Base-by-base conservation (phyloP, 2,888 invertebrate genomes). In the Petrophora chlorosata region DNA sequence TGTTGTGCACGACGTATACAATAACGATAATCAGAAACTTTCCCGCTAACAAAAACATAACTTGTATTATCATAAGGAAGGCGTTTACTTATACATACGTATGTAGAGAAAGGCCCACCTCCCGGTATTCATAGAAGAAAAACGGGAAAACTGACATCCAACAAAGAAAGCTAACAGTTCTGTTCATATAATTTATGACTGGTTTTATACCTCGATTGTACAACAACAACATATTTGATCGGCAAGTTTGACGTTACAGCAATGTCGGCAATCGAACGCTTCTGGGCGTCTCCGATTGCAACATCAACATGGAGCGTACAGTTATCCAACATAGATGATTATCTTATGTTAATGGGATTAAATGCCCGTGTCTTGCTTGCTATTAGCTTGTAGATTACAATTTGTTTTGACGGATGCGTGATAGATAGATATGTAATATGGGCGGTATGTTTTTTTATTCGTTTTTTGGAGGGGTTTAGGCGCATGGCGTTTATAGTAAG, bases 321-420 rank as follows among this genome's bases (percentile, higher is more conserved):
- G 84, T 85, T 84, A 85, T 62, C 67, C 61, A 59, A 65, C 64
- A 61, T 70, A 61, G 79, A 80, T 80, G 65, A 55, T 69, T 77
- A 79, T 77, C 79, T 61, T 70, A 76, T 79, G 77, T 68, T 76
- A 80, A 81, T 82, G 74, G 72, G 65, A 73, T 73, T 75, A 80
- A 80, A 77, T 69, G 70, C 56, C 69, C 58, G 56, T 58, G 51
- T 58, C 59, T 68, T 62, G 63, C 53, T 61, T 57, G 60, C 61
- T 61, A 53, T 51, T 52, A 60, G 51, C 38, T 54, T 55, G 53
- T 56, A 60, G 59, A 63, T 63, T 53, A 56, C 47, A 43, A 60
- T 51, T 53, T 53, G 44, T 51, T 53, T 44, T 50, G 49, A 50
- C 43, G 39, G 35, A 10, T 13, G 13, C 26, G 26, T 56, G 56